Percentiles rank a stretch among this genome's conserved stretches.
Conservation (phyloP, 2,113 vertebrate species). For the Lophotis ruficrista region DNA sequence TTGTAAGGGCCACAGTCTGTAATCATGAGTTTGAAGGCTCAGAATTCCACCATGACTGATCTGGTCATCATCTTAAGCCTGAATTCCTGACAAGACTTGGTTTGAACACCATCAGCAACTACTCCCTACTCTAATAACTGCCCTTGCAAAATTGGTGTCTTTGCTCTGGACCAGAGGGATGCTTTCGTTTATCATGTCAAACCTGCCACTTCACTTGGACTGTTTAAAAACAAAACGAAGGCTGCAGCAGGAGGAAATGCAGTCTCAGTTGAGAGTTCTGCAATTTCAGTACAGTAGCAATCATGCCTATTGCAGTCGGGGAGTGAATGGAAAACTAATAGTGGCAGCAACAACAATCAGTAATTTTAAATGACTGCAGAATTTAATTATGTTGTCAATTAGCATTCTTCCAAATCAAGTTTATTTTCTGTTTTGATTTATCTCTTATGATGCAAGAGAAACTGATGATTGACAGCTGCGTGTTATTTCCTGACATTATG, state of each 20-base stretch:
- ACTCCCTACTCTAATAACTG: background rate
- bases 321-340: background rate
- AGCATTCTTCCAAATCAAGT: background rate
- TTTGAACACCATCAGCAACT: background rate
- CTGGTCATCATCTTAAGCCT: background rate
- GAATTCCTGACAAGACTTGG: background rate
- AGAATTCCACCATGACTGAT: slow-evolving; percentile 13
- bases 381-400: background rate
- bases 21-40: slow-evolving; percentile 33
- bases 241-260: background rate
- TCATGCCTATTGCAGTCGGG: background rate
- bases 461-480: background rate
- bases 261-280: background rate
- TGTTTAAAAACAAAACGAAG: background rate
- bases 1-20: slow-evolving; percentile 5
- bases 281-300: background rate
- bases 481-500: background rate
- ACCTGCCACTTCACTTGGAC: background rate
- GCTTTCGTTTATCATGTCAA: background rate
- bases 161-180: background rate
- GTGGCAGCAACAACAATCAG: background rate
- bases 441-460: background rate
- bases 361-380: background rate
- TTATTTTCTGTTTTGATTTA: background rate
- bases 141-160: background rate